Percentiles rank a stretch among this genome's conserved stretches.
These are phyloP conservation scores for Unio pictorum DNA, from an alignment of 2,888 invertebrate genomes.

Conservation along the genomic window DNA sequence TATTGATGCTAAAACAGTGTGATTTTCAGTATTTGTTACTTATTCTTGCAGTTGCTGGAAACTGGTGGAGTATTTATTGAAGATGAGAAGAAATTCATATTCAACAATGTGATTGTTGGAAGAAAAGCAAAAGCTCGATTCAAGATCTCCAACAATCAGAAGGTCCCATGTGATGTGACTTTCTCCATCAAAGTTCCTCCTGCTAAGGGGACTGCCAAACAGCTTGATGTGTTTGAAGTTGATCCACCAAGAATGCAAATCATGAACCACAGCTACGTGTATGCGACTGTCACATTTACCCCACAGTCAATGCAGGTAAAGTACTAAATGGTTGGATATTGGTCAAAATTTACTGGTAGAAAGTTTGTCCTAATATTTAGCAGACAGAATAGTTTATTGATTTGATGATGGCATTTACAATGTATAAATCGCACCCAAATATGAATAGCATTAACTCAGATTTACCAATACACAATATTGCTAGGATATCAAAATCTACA, in stretches of 20 bases:
- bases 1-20: too few relatives aligned
- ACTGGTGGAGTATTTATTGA: conserved; percentile 70
- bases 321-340: background rate
- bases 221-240: conserved; percentile 69
- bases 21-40: too few relatives aligned
- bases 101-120: conserved; percentile 71
- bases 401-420: too few relatives aligned
- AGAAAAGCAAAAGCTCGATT: conserved; percentile 69
- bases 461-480: too few relatives aligned
- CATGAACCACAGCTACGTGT: conserved; percentile 67
- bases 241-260: conserved; percentile 69
- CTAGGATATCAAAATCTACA: too few relatives aligned
- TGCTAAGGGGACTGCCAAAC: conserved; percentile 52
- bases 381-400: too few relatives aligned
- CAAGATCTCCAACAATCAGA: conserved; percentile 69
- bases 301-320: conserved; percentile 71
- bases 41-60: conserved; percentile 18
- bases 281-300: conserved; percentile 70
- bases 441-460: too few relatives aligned
- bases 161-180: conserved; percentile 70
- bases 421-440: too few relatives aligned
- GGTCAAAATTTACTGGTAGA: too few relatives aligned
- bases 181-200: conserved; percentile 62
- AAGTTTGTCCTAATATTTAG: too few relatives aligned
- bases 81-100: conserved; percentile 70